A percentile compares a stretch with the other conserved stretches of the same genome.
phyloP scores from a whole-genome alignment of 2,888 invertebrate genomes.

The Deilephila elpenor region DNA sequence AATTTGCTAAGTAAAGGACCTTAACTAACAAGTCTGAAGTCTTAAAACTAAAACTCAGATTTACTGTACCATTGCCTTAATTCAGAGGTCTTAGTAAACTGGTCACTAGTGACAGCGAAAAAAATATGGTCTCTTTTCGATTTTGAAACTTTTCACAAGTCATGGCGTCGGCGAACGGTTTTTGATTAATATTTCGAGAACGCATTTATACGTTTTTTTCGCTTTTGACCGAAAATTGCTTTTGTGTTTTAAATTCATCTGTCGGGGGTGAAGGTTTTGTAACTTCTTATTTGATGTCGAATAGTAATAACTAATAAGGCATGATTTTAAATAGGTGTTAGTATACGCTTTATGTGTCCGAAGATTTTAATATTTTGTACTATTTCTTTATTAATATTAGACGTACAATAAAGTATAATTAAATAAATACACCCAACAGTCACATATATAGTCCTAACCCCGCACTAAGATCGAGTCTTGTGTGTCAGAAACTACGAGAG shows the following conservation, averaged over 20 bases:
- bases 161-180: constrained; percentile 71
- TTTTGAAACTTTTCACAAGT: constrained; percentile 69
- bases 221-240: constrained; percentile 33
- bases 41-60: too few species aligned
- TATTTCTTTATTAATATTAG: too few species aligned
- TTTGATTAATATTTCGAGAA: constrained; percentile 72
- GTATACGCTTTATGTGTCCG: too few species aligned
- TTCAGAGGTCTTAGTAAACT: not conserved
- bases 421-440: too few species aligned
- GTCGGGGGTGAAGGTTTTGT: not conserved
- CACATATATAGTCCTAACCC: too few species aligned
- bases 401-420: too few species aligned
- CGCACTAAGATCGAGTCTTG: too few species aligned
- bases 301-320: not conserved
- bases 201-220: constrained; percentile 41
- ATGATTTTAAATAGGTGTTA: too few species aligned
- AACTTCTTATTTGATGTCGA: not conserved
- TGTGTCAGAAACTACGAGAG: too few species aligned
- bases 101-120: constrained; percentile 42
- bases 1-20: too few species aligned
- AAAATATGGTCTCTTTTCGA: constrained; percentile 61
- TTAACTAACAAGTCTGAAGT: too few species aligned
- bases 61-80: not conserved
- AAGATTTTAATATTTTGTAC: too few species aligned
- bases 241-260: constrained; percentile 16